Evolutionary conservation across 2,797 vertebrate species (phyloP), one percentile per base, ranked within the genome.

Genomic region (Siniperca obscura): DNA sequence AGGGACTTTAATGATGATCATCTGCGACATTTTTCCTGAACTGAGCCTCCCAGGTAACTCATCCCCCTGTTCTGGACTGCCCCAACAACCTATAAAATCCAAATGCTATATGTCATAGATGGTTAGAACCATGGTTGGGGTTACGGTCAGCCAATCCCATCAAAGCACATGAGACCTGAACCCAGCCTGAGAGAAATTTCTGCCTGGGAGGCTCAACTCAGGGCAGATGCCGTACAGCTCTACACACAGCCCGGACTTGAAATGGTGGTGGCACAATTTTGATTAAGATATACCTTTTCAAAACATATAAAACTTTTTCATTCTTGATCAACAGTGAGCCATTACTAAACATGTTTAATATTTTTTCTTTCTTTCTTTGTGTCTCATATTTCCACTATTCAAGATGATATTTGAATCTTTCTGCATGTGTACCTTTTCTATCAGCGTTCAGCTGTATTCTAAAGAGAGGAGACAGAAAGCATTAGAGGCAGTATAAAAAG

Each of bases 121-220:
- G 21, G 7, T 69, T 67, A 57, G 68, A 64, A 65, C 0, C 62
- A 52, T 12, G 53, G 50, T 52, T 11, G 30, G 22, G 76, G 62
- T 56, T 46, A 56, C 8, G 9, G 17, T 82, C 70, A 70, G 72
- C 25, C 80, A 70, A 17, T 66, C 36, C 76, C 38, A 81, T 80
- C 56, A 76, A 74, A 87, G 57, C 53, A 48, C 70, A 66, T 13
- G 30, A 81, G 50, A 75, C 78, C 27, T 53, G 55, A 59, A 66
- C 27, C 17, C 27, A 44, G 50, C 36, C 66, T 38, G 56, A 72
- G 64, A 85, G 57, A 71, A 52, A 46, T 27, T 7, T 57, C 19
- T 59, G 53, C 53, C 6, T 1, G 56, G 62, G 62, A 71, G 70
- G 25, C 42, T 66, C 3, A 70, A 5, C 42, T 42, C 22, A 60